Base-by-base conservation (phyloP, 2,797 vertebrate genomes). In the Phrynocephalus vlangalii region DNA sequence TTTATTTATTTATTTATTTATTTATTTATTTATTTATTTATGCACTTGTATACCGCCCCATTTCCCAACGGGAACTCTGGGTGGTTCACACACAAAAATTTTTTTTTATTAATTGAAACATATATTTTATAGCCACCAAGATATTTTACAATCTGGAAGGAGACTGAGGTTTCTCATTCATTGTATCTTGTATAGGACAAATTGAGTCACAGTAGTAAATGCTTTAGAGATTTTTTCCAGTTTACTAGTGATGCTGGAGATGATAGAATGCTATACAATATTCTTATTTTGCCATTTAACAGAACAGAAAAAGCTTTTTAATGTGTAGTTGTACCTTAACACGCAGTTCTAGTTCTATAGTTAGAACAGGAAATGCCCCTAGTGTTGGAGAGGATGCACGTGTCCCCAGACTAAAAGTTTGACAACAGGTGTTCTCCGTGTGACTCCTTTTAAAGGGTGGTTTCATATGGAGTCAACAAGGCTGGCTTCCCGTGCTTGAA, bases 311-410 rank as follows among this genome's bases (percentile, higher is more conserved):
- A 6, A 22, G 22, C 18, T 83, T 50, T 63, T 75, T n/a, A 56
- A 72, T 56, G 22, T 26, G 28, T 15, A 63, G 24, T 18, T 56
- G 9, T 18, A 33, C 50, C 66, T 50, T 82, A 66, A 38, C 28
- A 24, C 24, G 20, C n/a, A 73, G 56, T 84, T 71, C 30, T 84
- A 44, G 24, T 76, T 52, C 72, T 76, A 66, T 84, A 84, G 63
- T 84, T 63, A 84, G 83, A 48, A 76, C 26, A 84, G 83, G 83
- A 84, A 84, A 77, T 24, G 63, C 1, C 33, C 56, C 56, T 44
- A 38, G 30, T 10, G 9, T 13, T 76, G 38, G 56, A 76, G 56
- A 67, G 73, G 72, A 85, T 77, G 56, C 60, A 77, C 56, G 28
- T 48, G 83, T 44, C 22, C 72, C 72, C 71, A 76, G 38, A 77